phyloP scores from a whole-genome alignment of 2,113 vertebrate species.

The Tupaia tana region DNA sequence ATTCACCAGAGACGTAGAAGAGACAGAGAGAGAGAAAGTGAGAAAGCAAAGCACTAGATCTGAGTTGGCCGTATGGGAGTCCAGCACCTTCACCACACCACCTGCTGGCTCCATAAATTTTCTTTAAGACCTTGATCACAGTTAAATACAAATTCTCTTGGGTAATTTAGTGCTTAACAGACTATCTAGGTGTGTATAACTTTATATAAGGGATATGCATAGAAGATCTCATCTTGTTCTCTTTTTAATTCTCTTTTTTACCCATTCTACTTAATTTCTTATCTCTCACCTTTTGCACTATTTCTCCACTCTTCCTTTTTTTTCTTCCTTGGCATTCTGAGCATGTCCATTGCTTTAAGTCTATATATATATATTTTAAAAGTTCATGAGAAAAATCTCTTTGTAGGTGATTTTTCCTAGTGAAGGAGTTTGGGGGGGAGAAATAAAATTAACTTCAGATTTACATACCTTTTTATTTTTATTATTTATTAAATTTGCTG shows the following conservation, averaged over 20 bases:
- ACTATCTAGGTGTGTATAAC: not conserved
- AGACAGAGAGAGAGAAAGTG: too few species aligned
- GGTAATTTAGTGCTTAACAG: not conserved
- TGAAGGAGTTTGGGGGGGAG: not conserved
- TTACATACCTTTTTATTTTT: too few species aligned
- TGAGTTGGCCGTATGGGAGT: too few species aligned
- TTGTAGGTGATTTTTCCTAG: not conserved
- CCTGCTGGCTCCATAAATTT: not conserved
- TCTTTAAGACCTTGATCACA: not conserved
- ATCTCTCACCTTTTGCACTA: not conserved
- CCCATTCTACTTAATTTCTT: not conserved
- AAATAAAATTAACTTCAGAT: not conserved
- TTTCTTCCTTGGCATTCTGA: not conserved
- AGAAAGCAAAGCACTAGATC: too few species aligned
- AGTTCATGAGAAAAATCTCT: not conserved
- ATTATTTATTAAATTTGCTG: too few species aligned
- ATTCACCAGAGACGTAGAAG: too few species aligned
- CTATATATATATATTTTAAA: not conserved
- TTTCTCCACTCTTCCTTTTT: not conserved
- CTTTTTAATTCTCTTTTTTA: not conserved
- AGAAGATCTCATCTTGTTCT: not conserved
- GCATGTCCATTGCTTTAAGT: not conserved
- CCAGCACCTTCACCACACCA: too few species aligned
- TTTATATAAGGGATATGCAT: not conserved
- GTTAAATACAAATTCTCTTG: not conserved